phyloP scores from a whole-genome alignment of 2,113 vertebrate species.

The Galbula dea region DNA sequence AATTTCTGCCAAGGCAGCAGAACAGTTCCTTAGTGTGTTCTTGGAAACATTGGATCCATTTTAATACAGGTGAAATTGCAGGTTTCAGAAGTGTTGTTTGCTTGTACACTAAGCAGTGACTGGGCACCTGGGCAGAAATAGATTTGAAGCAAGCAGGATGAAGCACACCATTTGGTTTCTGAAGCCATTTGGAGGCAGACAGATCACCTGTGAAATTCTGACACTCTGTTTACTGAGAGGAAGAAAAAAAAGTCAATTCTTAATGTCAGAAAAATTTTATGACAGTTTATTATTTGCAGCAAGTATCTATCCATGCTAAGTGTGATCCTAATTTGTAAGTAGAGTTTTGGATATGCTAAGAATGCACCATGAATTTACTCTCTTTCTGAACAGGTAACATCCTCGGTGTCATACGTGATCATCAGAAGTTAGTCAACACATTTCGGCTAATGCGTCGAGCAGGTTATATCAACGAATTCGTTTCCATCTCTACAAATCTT shows the following conservation, averaged over 20 bases:
- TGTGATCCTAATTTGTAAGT: not conserved
- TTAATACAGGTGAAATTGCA: not conserved
- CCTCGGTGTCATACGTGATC: slow-evolving; percentile 92
- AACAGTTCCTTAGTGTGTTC: not conserved
- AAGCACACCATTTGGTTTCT: not conserved
- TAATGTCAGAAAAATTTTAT: not conserved
- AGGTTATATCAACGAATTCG: slow-evolving; percentile 96
- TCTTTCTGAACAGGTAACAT: slow-evolving; percentile 86
- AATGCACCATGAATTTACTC: not conserved
- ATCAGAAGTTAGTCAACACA: slow-evolving; percentile 88
- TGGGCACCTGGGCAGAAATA: not conserved
- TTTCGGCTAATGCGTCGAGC: slow-evolving; percentile 95
- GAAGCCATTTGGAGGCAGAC: not conserved
- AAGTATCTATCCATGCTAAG: not conserved
- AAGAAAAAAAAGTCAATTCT: not conserved
- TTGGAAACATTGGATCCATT: not conserved
- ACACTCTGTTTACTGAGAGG: not conserved
- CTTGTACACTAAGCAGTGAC: not conserved
- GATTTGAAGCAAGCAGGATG: not conserved
- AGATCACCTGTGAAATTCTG: not conserved
- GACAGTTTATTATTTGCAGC: not conserved
- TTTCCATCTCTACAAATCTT: slow-evolving; percentile 96
- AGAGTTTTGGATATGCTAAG: not conserved
- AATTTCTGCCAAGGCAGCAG: not conserved
- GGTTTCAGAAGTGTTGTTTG: not conserved